Conservation (phyloP, 2,888 invertebrate genomes). For the Tenodera sinensis region DNA sequence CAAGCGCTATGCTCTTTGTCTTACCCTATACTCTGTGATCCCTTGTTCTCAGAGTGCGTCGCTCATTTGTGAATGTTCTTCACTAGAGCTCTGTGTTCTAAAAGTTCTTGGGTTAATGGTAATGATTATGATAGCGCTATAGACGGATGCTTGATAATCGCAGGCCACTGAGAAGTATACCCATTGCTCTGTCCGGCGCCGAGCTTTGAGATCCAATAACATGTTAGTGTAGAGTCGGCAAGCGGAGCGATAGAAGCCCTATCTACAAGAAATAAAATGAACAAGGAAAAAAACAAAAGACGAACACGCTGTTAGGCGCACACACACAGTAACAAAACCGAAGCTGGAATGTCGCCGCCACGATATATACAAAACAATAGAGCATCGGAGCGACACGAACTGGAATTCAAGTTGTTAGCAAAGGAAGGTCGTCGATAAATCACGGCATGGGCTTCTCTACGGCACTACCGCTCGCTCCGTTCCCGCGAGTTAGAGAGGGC, state of each 20-base stretch:
- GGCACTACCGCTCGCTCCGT: not conserved
- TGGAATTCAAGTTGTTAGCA: conserved; percentile 7
- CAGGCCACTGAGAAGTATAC: not conserved
- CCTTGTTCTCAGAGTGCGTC: no score
- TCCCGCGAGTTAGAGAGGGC: not conserved
- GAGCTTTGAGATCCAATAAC: not conserved
- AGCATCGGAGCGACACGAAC: not conserved
- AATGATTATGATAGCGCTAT: not conserved
- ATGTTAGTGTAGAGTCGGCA: not conserved
- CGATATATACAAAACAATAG: not conserved
- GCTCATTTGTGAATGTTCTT: no score
- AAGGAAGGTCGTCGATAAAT: conserved; percentile 12
- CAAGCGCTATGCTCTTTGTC: no score
- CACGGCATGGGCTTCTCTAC: not conserved
- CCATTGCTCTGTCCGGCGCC: not conserved
- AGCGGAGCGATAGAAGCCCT: not conserved
- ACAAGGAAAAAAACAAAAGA: not conserved
- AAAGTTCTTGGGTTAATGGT: not conserved
- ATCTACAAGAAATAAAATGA: not conserved
- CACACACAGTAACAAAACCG: not conserved
- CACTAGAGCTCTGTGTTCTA: not conserved
- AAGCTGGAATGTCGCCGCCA: not conserved
- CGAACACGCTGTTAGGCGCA: not conserved
- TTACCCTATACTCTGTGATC: no score
- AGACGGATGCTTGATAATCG: not conserved